Conservation (phyloP, 1,140 invertebrate genomes). For the Dreissena polymorpha region DNA sequence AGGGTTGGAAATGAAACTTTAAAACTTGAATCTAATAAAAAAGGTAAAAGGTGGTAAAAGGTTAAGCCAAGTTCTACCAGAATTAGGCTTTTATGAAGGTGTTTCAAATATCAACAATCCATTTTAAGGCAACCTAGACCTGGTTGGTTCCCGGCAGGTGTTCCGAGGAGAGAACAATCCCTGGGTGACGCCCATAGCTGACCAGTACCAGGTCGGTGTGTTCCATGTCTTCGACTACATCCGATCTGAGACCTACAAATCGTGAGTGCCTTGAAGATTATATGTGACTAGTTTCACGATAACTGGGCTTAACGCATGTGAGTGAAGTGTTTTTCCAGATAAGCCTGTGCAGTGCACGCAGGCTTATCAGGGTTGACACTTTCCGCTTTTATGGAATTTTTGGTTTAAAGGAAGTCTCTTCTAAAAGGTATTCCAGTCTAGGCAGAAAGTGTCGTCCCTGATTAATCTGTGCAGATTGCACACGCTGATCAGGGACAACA, state of each 20-base stretch:
- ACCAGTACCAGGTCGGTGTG: conserved; percentile 95
- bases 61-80: no score
- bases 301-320: no score
- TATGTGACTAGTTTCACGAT: background rate
- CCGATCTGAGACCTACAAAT: conserved; percentile 95
- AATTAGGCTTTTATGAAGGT: no score
- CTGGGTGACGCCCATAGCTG: conserved; percentile 97
- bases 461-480: no score
- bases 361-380: background rate
- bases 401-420: background rate
- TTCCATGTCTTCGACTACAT: conserved; percentile 97
- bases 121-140: conserved; percentile 89
- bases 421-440: no score
- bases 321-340: background rate
- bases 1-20: no score
- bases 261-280: conserved; percentile 84
- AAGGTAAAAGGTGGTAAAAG: no score
- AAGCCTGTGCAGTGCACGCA: background rate
- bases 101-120: no score
- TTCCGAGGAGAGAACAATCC: conserved; percentile 98
- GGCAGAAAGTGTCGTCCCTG: no score
- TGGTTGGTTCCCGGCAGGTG: conserved; percentile 95
- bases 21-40: no score
- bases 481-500: no score
- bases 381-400: background rate